Evolutionary conservation across 2,888 invertebrate genomes (phyloP).

Genomic region (Pseudeuparius sepicola): DNA sequence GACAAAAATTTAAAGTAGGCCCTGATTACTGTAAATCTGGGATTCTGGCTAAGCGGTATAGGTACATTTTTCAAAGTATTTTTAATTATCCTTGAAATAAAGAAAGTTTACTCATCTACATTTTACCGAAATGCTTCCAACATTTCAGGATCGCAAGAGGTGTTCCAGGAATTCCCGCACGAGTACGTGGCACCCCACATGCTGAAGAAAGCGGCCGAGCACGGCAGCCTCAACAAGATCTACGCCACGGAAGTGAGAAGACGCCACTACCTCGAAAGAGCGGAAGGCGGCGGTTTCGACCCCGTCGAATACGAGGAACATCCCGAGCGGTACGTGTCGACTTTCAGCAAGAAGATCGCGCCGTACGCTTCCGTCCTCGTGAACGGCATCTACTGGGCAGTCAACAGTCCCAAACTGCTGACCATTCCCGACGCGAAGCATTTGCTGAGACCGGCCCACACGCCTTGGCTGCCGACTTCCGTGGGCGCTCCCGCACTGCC

Average conservation of each 20-base stretch:
- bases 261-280: conserved; percentile 85
- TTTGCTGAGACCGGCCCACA: conserved; percentile 75
- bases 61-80: too few species aligned
- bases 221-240: conserved; percentile 92
- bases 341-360: conserved; percentile 93
- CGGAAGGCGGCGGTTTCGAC: conserved; percentile 88
- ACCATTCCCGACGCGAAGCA: conserved; percentile 98
- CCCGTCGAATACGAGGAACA: conserved; percentile 77
- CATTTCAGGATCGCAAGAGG: conserved; percentile 65
- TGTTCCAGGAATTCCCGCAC: conserved; percentile 93
- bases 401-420: conserved; percentile 88
- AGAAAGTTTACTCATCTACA: too few species aligned
- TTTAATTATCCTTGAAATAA: too few species aligned
- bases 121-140: too few species aligned
- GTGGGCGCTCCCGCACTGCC: conserved; percentile 81
- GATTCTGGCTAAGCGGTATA: too few species aligned
- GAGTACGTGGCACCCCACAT: conserved; percentile 96
- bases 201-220: conserved; percentile 89
- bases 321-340: conserved; percentile 91
- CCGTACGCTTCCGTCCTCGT: conserved; percentile 95
- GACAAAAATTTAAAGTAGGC: too few species aligned
- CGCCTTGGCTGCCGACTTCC: conserved; percentile 81
- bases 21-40: too few species aligned
- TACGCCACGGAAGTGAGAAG: conserved; percentile 94
- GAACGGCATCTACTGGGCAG: conserved; percentile 99